Evolutionary conservation across 2,797 vertebrate genomes (phyloP), one percentile per base, ranked within the genome.

Genomic region (Lindbergichthys nudifrons): DNA sequence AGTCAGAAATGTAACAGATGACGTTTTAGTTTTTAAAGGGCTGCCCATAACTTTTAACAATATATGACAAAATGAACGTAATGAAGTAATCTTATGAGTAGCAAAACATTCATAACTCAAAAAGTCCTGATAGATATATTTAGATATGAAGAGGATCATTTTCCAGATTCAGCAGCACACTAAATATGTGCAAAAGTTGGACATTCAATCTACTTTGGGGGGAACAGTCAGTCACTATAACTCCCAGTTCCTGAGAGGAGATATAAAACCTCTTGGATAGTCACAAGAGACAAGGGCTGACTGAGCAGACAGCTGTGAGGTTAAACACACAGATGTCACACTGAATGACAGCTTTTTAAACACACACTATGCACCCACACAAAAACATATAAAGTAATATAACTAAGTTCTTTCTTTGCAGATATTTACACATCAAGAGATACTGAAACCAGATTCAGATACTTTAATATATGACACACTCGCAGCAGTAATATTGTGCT

Each of bases 241-340:
- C 51, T 72, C 18, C 10, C 5, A 4, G 11, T 5, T 58, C 60
- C 48, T 43, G 13, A 73, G 19, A 74, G 36, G 19, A 46, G 43
- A 48, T 36, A 36, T 36, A 36, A 36, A 36, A 9, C 32, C 57
- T 77, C 15, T 47, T 13, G 41, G 26, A 42, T 57, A 50, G 73
- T 66, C 53, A 58, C 1, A 26, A 70, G 68, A 50, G 58, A 58
- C 5, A 30, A 19, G 14, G 5, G 62, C 84, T 81, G 81, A 84
- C 53, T 75, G 66, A 79, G 81, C 74, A 69, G 13, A 68, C 73
- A 75, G 53, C 65, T 74, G 63, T 1, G 47, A 72, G 61, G 45
- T 36, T 63, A 23, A 67, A 73, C 61, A 48, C 71, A 67, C 14
- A 30, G 12, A n/a, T 12, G 6, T 52, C 66, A 63, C 45, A 0